phyloP scores from a whole-genome alignment of 2,113 vertebrate species.

The Girardinichthys multiradiatus region DNA sequence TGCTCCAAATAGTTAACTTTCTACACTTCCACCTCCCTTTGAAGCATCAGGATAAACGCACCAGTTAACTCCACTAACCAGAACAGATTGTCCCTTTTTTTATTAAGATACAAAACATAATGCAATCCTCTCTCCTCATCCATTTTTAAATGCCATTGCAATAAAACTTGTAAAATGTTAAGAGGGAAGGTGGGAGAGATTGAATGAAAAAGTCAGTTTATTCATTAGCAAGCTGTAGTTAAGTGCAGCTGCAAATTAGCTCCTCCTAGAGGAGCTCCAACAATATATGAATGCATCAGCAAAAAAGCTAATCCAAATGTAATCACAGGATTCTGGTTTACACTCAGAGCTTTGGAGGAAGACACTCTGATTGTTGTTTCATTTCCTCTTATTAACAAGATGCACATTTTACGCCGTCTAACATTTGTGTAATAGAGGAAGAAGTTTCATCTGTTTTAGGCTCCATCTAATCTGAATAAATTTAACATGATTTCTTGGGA shows the following conservation, averaged over 20 bases:
- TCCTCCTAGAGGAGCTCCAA: neutral
- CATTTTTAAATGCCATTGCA: neutral
- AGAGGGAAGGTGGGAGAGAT: neutral
- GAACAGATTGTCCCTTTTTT: neutral
- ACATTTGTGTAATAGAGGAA: neutral
- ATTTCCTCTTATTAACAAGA: neutral
- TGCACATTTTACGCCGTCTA: neutral
- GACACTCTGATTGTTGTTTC: neutral
- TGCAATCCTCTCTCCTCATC: neutral
- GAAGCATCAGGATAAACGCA: neutral
- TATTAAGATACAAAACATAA: neutral
- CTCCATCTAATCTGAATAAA: neutral
- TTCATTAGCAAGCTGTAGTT: neutral
- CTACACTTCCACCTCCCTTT: neutral
- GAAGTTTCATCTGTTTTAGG: neutral
- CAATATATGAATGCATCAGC: neutral
- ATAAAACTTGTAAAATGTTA: neutral
- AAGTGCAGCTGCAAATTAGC: neutral
- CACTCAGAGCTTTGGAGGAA: constrained; percentile 1
- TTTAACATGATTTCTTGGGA: neutral
- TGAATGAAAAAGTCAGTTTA: neutral
- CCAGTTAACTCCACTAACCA: neutral
- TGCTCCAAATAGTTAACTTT: neutral
- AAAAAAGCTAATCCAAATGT: constrained; percentile 11
- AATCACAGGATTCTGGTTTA: constrained; percentile 9